Evolutionary conservation across 2,888 invertebrate species (phyloP).

Genomic region (Melanotus villosus): DNA sequence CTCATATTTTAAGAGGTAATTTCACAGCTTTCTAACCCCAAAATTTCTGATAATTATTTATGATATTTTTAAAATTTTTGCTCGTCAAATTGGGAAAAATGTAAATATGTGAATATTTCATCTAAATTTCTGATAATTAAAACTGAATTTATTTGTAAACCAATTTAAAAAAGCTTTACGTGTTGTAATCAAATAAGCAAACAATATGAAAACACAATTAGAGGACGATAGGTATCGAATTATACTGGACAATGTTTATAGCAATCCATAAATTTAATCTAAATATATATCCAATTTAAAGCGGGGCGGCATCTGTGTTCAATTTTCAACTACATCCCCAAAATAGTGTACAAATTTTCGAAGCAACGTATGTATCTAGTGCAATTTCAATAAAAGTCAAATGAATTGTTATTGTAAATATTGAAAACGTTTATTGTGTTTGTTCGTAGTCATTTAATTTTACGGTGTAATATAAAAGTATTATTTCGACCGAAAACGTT

Average conservation of each 20-base stretch:
- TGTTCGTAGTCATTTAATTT: slow-evolving; percentile 34
- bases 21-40: too few species aligned
- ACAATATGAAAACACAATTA: too few species aligned
- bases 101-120: too few species aligned
- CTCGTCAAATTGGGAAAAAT: too few species aligned
- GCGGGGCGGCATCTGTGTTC: slow-evolving; percentile 12
- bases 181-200: too few species aligned
- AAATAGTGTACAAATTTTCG: slow-evolving; percentile 23
- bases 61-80: too few species aligned
- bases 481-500: slow-evolving; percentile 6
- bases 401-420: slow-evolving; percentile 34
- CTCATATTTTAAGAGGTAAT: too few species aligned
- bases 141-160: too few species aligned
- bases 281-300: slow-evolving; percentile 3
- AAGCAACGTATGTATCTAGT: slow-evolving; percentile 29
- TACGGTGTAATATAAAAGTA: slow-evolving; percentile 13
- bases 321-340: slow-evolving; percentile 27
- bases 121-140: too few species aligned
- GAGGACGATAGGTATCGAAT: too few species aligned
- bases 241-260: not conserved
- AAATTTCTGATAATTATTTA: too few species aligned
- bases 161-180: too few species aligned
- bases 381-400: slow-evolving; percentile 34
- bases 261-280: not conserved
- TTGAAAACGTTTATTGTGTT: slow-evolving; percentile 29